Conservation (phyloP, 1,140 invertebrate genomes). For the Hormaphis cornu region DNA sequence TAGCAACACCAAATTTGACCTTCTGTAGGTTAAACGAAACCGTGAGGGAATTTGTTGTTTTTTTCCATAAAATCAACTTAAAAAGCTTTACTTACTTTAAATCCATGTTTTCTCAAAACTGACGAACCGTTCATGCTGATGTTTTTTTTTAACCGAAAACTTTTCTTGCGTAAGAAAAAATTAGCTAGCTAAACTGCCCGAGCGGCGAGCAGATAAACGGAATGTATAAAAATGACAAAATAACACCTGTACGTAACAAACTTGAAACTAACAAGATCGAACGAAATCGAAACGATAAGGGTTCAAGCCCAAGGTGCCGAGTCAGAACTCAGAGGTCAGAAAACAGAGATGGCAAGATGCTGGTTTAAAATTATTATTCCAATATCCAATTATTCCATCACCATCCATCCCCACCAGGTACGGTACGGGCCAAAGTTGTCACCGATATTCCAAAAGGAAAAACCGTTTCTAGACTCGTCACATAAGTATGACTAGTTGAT, state of each 20-base stretch:
- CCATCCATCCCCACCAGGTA: too few relatives aligned
- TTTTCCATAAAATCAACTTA: background rate
- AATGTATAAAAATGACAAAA: background rate
- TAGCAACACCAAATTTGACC: background rate
- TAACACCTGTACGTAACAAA: background rate
- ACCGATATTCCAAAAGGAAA: too few relatives aligned
- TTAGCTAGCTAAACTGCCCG: background rate
- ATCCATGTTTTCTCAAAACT: conserved; percentile 4
- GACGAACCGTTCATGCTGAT: conserved; percentile 7
- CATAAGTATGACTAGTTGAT: too few relatives aligned
- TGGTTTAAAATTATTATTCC: too few relatives aligned
- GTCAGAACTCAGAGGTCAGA: too few relatives aligned
- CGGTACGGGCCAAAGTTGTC: too few relatives aligned
- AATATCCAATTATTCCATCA: too few relatives aligned
- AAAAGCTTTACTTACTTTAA: background rate
- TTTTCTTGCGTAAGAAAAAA: background rate
- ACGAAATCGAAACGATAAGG: background rate
- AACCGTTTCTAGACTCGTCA: too few relatives aligned
- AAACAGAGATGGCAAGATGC: too few relatives aligned
- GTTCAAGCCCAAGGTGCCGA: conserved; percentile 13
- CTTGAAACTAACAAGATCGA: background rate
- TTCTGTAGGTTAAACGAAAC: conserved; percentile 17
- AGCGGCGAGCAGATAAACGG: too few relatives aligned
- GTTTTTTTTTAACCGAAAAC: background rate
- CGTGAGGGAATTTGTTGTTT: background rate